Base-by-base conservation (phyloP, 2,888 invertebrate genomes). In the Agapostemon virescens region DNA sequence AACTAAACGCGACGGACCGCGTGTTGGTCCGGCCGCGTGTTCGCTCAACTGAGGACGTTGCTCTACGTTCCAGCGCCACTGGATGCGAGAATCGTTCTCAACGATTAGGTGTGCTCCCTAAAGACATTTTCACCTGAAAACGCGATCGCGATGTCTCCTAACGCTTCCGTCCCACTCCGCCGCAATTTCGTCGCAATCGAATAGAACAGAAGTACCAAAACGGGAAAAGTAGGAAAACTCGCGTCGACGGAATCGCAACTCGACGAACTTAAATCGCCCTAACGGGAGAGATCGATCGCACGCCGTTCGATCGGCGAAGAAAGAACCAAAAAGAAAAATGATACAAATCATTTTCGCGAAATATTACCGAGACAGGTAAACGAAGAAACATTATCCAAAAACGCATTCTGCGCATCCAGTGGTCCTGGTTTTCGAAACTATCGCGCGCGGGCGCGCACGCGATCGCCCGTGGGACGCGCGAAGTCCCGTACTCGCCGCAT, bases 1-100 rank as follows among this genome's bases (percentile, higher is more conserved):
- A 92, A 92, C 92, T 92, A 92, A 91, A 91, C 90, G 92, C 90
- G 67, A 87, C 87, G 86, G 89, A 90, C 89, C 89, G 88, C 85
- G 81, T 45, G n/a, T 86, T 84, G 86, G 88, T 88, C 88, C 85
- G 82, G 81, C 85, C 88, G 87, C 89, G 89, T 85, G 85, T 87
- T 81, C 86, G 70, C 75, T 82, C 85, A 77, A 81, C 79, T 68
- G 83, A 78, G 84, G 81, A 80, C 81, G 81, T 66, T 66, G 71
- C 55, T 73, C 64, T 55, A 71, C 63, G 52, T 69, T 69, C 75
- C 79, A 66, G 26, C 52, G 36, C 73, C 82, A 77, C 73, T 84
- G 77, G 73, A 81, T 73, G 55, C 63, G 11, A 20, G 36, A 33
- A 20, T n/a, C 33, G 63, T 36, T 20, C 36, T 13, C 30, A 4